Conservation (phyloP, 2,888 invertebrate species). For the Cosmorhoe ocellata region DNA sequence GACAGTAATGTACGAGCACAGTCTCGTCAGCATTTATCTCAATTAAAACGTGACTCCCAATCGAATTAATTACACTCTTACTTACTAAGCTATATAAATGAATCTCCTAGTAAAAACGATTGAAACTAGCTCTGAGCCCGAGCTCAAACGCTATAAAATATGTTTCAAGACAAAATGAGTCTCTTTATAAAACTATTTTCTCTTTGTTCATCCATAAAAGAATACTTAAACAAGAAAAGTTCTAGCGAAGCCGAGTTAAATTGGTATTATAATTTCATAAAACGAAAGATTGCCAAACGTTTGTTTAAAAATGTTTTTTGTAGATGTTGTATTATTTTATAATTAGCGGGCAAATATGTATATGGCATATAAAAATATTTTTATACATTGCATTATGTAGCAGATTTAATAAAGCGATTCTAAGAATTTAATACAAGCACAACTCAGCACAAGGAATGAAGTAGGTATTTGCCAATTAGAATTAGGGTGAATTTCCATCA, state of each 20-base stretch:
- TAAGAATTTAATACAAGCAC: slow-evolving; percentile 6
- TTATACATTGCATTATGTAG: too few relatives aligned
- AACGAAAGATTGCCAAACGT: background rate
- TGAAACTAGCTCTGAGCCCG: slow-evolving; percentile 23
- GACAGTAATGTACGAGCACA: background rate
- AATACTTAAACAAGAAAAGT: slow-evolving; percentile 38
- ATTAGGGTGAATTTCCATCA: slow-evolving; percentile 20
- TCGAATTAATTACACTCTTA: slow-evolving; percentile 65
- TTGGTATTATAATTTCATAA: slow-evolving; percentile 33
- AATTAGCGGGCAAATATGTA: too few relatives aligned
- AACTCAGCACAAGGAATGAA: too few relatives aligned
- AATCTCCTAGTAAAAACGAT: slow-evolving; percentile 37
- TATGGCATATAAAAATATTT: too few relatives aligned
- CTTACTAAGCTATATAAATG: slow-evolving; percentile 47
- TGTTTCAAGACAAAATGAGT: slow-evolving; percentile 31
- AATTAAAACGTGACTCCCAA: slow-evolving; percentile 66
- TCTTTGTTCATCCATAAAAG: slow-evolving; percentile 32
- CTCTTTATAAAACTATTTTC: slow-evolving; percentile 33
- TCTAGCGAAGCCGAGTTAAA: slow-evolving; percentile 31
- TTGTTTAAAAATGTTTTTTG: background rate
- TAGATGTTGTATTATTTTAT: background rate
- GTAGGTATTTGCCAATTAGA: slow-evolving; percentile 29
- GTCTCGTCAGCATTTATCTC: slow-evolving; percentile 60
- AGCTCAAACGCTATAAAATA: slow-evolving; percentile 22
- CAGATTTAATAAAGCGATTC: background rate